Percentiles rank a stretch among this genome's conserved stretches.
These are phyloP conservation scores for Lampris incognitus DNA, from an alignment of 2,113 vertebrate species.

Conservation along the genomic window DNA sequence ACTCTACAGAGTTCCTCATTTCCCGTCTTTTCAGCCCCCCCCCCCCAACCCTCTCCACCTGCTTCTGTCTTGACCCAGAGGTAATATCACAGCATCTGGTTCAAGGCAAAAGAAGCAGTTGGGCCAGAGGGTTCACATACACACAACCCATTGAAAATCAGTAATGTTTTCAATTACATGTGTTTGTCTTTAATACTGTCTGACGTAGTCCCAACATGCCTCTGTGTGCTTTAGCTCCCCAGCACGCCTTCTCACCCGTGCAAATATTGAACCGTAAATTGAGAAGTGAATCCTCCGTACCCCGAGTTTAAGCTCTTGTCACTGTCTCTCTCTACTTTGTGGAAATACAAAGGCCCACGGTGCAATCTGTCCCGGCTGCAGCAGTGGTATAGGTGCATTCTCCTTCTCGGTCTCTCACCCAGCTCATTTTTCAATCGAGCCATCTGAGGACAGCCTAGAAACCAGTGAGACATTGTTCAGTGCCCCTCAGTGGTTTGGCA, in stretches of 20 bases:
- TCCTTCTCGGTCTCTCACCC: conserved; percentile 42
- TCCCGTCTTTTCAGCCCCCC: conserved; percentile 27
- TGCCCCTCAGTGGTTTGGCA: conserved; percentile 55
- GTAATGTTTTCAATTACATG: conserved; percentile 58
- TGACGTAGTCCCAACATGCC: conserved; percentile 34
- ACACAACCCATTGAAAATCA: conserved; percentile 42
- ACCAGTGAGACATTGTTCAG: conserved; percentile 63
- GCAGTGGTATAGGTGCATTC: conserved; percentile 42
- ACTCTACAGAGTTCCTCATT: conserved; percentile 22
- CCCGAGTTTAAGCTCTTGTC: conserved; percentile 22
- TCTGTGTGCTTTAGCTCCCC: conserved; percentile 62
- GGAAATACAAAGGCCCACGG: conserved; percentile 49
- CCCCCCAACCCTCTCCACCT: conserved; percentile 19
- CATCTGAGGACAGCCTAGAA: conserved; percentile 66
- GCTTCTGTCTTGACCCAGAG: conserved; percentile 53
- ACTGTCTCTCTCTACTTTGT: conserved; percentile 44
- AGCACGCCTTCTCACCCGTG: conserved; percentile 38
- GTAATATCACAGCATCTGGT: conserved; percentile 71
- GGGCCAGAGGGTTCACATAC: conserved; percentile 40
- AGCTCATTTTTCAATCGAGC: conserved; percentile 57
- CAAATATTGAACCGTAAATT: conserved; percentile 56
- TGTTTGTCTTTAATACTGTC: conserved; percentile 57
- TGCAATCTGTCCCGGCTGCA: conserved; percentile 43
- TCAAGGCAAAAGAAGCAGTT: conserved; percentile 52
- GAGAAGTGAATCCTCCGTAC: conserved; percentile 41